A percentile compares a stretch with the other conserved stretches of the same genome.
phyloP scores from a whole-genome alignment of 2,888 invertebrate species.

The Trichopria drosophilae region DNA sequence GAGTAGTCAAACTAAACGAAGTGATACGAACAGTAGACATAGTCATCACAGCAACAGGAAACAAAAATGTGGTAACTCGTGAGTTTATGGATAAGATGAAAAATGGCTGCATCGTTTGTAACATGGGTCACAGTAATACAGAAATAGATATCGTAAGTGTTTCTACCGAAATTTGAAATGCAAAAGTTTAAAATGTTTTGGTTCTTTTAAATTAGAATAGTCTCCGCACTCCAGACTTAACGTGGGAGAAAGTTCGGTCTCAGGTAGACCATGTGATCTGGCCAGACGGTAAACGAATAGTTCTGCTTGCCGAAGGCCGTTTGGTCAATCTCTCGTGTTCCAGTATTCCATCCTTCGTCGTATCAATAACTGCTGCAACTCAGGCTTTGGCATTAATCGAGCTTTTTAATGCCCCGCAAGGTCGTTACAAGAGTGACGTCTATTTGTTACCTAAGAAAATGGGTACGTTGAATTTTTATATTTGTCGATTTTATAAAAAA shows the following conservation, averaged over 20 bases:
- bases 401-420: constrained; percentile 91
- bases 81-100: constrained; percentile 97
- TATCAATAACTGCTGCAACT: constrained; percentile 95
- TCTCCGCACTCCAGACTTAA: constrained; percentile 87
- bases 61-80: constrained; percentile 92
- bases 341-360: constrained; percentile 95
- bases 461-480: constrained; percentile 68
- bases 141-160: constrained; percentile 86
- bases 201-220: constrained; percentile 68
- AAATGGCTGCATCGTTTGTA: constrained; percentile 92
- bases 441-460: constrained; percentile 98
- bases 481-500: constrained; percentile 16
- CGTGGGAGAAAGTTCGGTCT: constrained; percentile 96
- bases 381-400: constrained; percentile 97
- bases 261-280: constrained; percentile 99
- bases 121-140: constrained; percentile 97
- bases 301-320: constrained; percentile 90
- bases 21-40: constrained; percentile 92
- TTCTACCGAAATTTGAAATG: not conserved
- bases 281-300: constrained; percentile 95
- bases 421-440: constrained; percentile 95
- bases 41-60: constrained; percentile 96
- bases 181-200: constrained; percentile 1
- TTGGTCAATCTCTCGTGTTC: constrained; percentile 96
- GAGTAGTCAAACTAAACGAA: constrained; percentile 92